These are phyloP conservation scores for Perizoma flavofasciatum DNA, from an alignment of 2,888 invertebrate species.

Conservation along the genomic window DNA sequence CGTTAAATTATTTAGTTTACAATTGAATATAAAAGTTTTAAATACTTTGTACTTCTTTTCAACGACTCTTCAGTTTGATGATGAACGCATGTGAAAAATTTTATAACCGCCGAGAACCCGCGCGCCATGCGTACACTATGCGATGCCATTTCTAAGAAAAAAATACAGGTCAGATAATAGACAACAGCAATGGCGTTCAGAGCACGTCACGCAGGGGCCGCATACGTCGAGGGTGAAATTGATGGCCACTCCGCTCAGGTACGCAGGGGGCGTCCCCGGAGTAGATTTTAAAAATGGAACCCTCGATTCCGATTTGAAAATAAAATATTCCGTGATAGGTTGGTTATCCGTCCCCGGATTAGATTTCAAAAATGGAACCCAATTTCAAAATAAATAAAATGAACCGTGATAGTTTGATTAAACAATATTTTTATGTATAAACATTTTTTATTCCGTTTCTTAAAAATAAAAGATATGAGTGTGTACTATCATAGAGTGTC, in stretches of 20 bases:
- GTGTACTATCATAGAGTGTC: too few relatives aligned
- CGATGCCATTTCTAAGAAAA: slow-evolving; percentile 21
- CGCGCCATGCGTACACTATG: slow-evolving; percentile 12
- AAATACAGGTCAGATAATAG: slow-evolving; percentile 45
- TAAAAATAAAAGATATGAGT: too few relatives aligned
- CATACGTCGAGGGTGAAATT: slow-evolving; percentile 60
- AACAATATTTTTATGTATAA: too few relatives aligned
- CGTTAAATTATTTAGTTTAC: too few relatives aligned
- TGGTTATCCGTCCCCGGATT: neutral
- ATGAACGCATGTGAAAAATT: too few relatives aligned
- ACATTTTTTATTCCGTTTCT: too few relatives aligned
- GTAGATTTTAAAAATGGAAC: slow-evolving; percentile 54
- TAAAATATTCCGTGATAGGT: slow-evolving; percentile 14
- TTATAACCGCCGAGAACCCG: neutral
- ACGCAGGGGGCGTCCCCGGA: slow-evolving; percentile 58
- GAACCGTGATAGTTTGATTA: too few relatives aligned
- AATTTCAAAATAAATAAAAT: neutral
- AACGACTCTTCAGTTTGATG: too few relatives aligned
- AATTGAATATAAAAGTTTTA: too few relatives aligned
- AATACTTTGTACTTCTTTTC: too few relatives aligned
- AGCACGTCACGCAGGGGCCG: slow-evolving; percentile 58
- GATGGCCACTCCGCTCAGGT: slow-evolving; percentile 72
- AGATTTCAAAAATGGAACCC: neutral
- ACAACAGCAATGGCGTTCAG: slow-evolving; percentile 60
- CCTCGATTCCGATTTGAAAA: slow-evolving; percentile 37